Evolutionary conservation across 2,113 vertebrate species (phyloP).

Genomic region (Tachysurus fulvidraco): DNA sequence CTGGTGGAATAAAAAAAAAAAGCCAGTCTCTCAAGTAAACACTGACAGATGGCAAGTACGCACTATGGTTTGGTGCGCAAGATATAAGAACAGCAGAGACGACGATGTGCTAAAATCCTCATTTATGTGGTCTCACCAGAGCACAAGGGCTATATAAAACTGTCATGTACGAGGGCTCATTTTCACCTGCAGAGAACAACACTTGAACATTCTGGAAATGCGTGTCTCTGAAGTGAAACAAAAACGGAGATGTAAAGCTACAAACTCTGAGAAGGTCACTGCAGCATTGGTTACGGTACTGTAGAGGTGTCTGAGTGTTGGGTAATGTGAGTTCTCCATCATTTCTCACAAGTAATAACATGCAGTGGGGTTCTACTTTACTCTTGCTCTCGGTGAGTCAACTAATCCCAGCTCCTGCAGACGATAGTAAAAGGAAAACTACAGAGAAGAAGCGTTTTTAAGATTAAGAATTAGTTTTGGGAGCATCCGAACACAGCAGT

Average conservation of each 20-base stretch:
- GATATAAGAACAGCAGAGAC: constrained; percentile 24
- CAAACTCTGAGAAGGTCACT: background rate
- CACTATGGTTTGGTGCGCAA: background rate
- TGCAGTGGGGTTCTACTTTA: background rate
- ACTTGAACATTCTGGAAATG: constrained; percentile 26
- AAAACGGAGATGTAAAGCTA: constrained; percentile 18
- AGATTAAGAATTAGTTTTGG: constrained; percentile 9
- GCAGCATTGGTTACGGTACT: constrained; percentile 8
- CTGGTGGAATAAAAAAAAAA: constrained; percentile 25
- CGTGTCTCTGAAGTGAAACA: constrained; percentile 33
- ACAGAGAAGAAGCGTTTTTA: background rate
- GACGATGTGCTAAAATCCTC: constrained; percentile 28
- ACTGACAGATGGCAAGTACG: constrained; percentile 27
- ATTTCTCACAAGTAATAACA: constrained; percentile 6
- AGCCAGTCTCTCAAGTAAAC: constrained; percentile 18
- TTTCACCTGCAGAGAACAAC: constrained; percentile 30
- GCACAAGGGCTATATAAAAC: constrained; percentile 22
- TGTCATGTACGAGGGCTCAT: constrained; percentile 17
- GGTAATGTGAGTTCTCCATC: constrained; percentile 11
- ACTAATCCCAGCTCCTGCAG: constrained; percentile 11
- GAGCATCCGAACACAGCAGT: background rate
- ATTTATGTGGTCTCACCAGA: constrained; percentile 16
- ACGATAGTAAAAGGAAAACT: background rate
- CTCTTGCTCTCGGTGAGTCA: background rate
- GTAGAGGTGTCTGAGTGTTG: background rate